Percentiles rank a stretch among this genome's conserved stretches.
phyloP scores from a whole-genome alignment of 2,113 vertebrate genomes.

The Rissa tridactyla region DNA sequence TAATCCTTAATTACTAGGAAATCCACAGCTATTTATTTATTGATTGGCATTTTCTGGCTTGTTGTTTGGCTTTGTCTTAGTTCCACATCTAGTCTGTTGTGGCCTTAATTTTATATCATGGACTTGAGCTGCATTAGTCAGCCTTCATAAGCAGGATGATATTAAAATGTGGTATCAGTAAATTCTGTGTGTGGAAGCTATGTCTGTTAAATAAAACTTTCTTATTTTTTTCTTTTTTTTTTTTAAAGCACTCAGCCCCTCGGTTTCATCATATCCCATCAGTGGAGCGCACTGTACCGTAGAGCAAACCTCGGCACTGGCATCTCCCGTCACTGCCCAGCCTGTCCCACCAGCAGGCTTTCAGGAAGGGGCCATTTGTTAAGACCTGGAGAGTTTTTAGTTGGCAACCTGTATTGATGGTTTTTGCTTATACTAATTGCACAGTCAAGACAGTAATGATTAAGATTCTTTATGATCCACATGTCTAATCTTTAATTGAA shows the following conservation, averaged over 20 bases:
- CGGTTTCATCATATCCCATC: conserved; percentile 69
- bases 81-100: background rate
- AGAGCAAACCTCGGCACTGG: conserved; percentile 62
- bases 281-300: conserved; percentile 62
- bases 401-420: background rate
- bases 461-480: background rate
- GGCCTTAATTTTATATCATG: background rate
- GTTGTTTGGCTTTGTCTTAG: background rate
- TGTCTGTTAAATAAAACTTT: background rate
- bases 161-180: background rate
- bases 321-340: conserved; percentile 35
- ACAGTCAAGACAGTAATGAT: background rate
- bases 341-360: conserved; percentile 70
- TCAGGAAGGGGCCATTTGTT: conserved; percentile 59
- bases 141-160: background rate
- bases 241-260: conserved; percentile 70
- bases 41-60: background rate
- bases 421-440: background rate
- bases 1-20: background rate
- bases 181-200: too few species aligned
- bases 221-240: background rate
- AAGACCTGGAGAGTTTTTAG: background rate
- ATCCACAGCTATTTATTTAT: background rate
- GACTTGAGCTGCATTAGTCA: background rate
- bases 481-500: background rate